Evolutionary conservation across 2,797 vertebrate genomes (phyloP).

Genomic region (Pseudochirops corinnae): DNA sequence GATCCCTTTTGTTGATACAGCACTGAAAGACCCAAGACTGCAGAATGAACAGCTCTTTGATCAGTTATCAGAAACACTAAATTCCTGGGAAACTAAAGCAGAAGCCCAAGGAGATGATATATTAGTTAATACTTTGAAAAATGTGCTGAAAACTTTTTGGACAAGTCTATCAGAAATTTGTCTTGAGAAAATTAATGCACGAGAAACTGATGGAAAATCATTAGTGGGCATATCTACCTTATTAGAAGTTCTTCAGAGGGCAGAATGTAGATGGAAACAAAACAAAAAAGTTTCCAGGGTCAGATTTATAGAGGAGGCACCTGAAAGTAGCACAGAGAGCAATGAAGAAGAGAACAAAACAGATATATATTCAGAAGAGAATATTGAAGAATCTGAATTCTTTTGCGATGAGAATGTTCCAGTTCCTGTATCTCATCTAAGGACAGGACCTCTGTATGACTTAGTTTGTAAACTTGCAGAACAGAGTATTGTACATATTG

Average conservation of each 20-base stretch:
- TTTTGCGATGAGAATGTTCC: background rate
- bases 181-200: constrained; percentile 85
- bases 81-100: constrained; percentile 93
- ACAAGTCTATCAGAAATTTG: constrained; percentile 89
- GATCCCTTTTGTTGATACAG: constrained; percentile 89
- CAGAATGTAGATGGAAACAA: constrained; percentile 81
- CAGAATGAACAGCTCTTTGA: constrained; percentile 92
- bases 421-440: constrained; percentile 65
- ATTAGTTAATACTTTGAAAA: constrained; percentile 83
- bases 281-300: constrained; percentile 90
- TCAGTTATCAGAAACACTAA: constrained; percentile 90
- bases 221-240: constrained; percentile 91
- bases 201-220: constrained; percentile 87
- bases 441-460: constrained; percentile 90
- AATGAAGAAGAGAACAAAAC: constrained; percentile 72
- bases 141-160: constrained; percentile 92
- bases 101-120: constrained; percentile 75
- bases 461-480: constrained; percentile 93
- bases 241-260: constrained; percentile 92
- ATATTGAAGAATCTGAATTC: constrained; percentile 73
- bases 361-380: constrained; percentile 69
- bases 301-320: constrained; percentile 87
- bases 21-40: constrained; percentile 89
- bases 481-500: constrained; percentile 92
- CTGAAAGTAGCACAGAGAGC: constrained; percentile 71